Evolutionary conservation across 2,888 invertebrate species (phyloP).

Genomic region (Drosophila atripex): DNA sequence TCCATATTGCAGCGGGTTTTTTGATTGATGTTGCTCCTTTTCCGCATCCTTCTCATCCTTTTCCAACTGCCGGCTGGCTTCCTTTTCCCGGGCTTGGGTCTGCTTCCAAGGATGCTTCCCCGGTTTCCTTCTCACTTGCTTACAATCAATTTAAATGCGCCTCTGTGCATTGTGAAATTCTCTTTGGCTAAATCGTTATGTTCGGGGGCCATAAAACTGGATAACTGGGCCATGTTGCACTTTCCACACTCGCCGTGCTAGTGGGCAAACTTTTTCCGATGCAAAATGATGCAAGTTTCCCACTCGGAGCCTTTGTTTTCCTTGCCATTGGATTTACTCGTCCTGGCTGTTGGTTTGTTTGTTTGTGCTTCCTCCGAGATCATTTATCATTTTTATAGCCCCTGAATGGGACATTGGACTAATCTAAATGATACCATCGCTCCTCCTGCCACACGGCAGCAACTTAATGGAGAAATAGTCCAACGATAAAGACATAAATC

Average conservation of each 20-base stretch:
- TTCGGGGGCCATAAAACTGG: slow-evolving; percentile 66
- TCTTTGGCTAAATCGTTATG: slow-evolving; percentile 64
- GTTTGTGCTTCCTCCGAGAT: slow-evolving; percentile 17
- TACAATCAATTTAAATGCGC: slow-evolving; percentile 76
- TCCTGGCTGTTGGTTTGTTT: slow-evolving; percentile 57
- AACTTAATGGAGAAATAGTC: slow-evolving; percentile 43
- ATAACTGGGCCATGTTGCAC: slow-evolving; percentile 59
- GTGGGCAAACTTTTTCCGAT: slow-evolving; percentile 43
- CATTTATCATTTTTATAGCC: slow-evolving; percentile 63
- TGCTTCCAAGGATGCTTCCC: slow-evolving; percentile 32
- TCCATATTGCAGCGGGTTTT: slow-evolving; percentile 31
- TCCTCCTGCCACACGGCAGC: slow-evolving; percentile 15
- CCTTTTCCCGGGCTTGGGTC: slow-evolving; percentile 39
- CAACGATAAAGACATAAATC: slow-evolving; percentile 63
- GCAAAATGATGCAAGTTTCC: slow-evolving; percentile 63
- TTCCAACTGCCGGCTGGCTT: slow-evolving; percentile 43
- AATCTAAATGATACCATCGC: slow-evolving; percentile 66
- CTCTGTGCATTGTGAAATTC: slow-evolving; percentile 74
- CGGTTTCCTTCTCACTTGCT: slow-evolving; percentile 46
- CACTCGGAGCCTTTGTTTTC: slow-evolving; percentile 30
- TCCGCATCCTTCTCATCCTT: slow-evolving; percentile 27
- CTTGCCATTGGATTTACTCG: slow-evolving; percentile 1
- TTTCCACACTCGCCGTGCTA: slow-evolving; percentile 20
- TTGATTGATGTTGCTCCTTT: slow-evolving; percentile 51
- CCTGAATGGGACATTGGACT: slow-evolving; percentile 51